Conservation (phyloP, 2,113 vertebrate species). For the Epinephelus cyanopodus region DNA sequence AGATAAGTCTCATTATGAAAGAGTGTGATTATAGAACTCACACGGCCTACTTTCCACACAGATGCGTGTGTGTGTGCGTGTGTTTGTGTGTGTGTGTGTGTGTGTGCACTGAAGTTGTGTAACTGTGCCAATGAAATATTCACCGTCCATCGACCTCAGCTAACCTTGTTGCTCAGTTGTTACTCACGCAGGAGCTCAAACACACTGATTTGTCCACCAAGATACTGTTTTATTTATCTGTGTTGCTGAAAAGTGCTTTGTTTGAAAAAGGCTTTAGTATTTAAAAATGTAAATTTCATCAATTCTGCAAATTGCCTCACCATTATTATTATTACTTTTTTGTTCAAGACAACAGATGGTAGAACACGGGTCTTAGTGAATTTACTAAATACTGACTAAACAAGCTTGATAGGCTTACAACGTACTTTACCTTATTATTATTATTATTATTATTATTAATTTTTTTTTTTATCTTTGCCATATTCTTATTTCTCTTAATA, state of each 20-base stretch:
- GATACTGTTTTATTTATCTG: not conserved
- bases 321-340: not conserved
- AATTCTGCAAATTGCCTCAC: not conserved
- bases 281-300: not conserved
- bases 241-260: not conserved
- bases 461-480: no score
- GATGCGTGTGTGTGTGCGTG: conserved; percentile 19
- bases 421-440: not conserved
- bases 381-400: not conserved
- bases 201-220: not conserved
- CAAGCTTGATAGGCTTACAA: not conserved
- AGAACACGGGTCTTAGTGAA: not conserved
- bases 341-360: not conserved
- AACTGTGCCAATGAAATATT: conserved; percentile 57
- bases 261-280: not conserved
- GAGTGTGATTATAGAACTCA: conserved; percentile 59
- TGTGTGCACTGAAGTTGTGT: conserved; percentile 22
- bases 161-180: conserved; percentile 21
- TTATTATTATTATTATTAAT: no score
- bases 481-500: no score
- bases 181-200: conserved; percentile 13
- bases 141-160: conserved; percentile 18
- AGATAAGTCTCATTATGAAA: conserved; percentile 66
- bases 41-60: conserved; percentile 42
- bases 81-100: not conserved